Evolutionary conservation across 2,113 vertebrate species (phyloP), one percentile per base, ranked within the genome.

Genomic region (Ardeotis arabs): DNA sequence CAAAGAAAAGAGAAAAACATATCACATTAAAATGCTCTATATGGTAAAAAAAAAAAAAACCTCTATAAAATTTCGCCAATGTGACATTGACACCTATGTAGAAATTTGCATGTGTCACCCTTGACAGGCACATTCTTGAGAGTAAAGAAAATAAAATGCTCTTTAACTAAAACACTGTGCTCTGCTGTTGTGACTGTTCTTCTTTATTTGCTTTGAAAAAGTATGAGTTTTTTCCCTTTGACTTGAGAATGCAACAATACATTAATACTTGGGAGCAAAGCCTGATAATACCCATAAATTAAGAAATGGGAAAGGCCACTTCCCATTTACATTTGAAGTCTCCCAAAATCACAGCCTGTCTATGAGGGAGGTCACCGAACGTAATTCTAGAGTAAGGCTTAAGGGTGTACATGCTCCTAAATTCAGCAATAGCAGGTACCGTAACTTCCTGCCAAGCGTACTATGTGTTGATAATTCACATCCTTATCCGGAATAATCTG

Each of bases 401-500:
- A 76, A 47, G 20, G 27, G 22, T 28, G 53, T 16, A n/a, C 21
- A 33, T 0, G 9, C 14, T 81, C 60, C 39, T 70, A 66, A 50
- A 84, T 24, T 49, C 72, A 83, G 62, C 23, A 80, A 69, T 0
- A 82, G 84, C 82, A 93, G 63, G 84, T 77, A 87, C 10, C 89
- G 62, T 28, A 49, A 37, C 44, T 63, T 90, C 31, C 56, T 90
- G 89, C 87, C 90, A 94, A 93, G 55, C 22, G 37, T 93, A 73
- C 77, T 77, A 49, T 41, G 13, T 6, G 49, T 14, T 37, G 33
- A 95, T 87, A 95, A 94, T 95, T 94, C 84, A 95, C 92, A 59
- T 8, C 39, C 75, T 96, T 55, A 70, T 94, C 85, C 93, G 72
- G 86, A 96, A 92, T 90, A 90, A 96, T 93, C 93, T 87, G 12